phyloP scores from a whole-genome alignment of 1,140 invertebrate species.

The Diabrotica undecimpunctata region DNA sequence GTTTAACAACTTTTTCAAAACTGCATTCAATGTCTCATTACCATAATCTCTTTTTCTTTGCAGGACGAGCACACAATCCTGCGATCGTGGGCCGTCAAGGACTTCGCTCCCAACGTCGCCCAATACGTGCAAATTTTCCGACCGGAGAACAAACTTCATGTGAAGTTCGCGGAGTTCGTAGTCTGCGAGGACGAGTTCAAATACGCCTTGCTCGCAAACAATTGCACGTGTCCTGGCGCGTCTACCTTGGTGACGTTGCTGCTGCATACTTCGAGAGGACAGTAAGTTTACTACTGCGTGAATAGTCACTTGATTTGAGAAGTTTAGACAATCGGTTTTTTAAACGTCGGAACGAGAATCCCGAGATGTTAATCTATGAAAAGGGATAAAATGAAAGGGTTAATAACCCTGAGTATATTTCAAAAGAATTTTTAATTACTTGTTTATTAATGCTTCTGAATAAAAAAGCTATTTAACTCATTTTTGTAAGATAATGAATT shows the following conservation, averaged over 20 bases:
- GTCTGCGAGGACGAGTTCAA: conserved; percentile 98
- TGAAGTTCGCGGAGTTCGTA: conserved; percentile 96
- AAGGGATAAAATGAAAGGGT: too few species aligned
- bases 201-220: conserved; percentile 94
- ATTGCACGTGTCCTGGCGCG: conserved; percentile 94
- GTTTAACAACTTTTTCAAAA: too few species aligned
- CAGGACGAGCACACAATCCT: conserved; percentile 95
- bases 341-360: too few species aligned
- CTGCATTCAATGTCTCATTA: too few species aligned
- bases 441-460: too few species aligned
- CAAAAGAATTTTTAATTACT: too few species aligned
- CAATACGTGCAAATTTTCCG: conserved; percentile 98
- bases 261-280: conserved; percentile 91
- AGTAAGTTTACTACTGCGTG: conserved; percentile 64
- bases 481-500: too few species aligned
- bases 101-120: conserved; percentile 92
- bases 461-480: too few species aligned
- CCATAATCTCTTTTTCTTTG: conserved; percentile 12
- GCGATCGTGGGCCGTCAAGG: conserved; percentile 96
- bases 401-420: too few species aligned
- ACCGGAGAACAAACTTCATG: conserved; percentile 96
- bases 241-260: conserved; percentile 93
- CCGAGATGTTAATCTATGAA: too few species aligned
- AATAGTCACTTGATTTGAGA: too few species aligned
- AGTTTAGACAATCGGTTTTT: too few species aligned